phyloP scores from a whole-genome alignment of 2,113 vertebrate species.

The Steatornis caripensis region DNA sequence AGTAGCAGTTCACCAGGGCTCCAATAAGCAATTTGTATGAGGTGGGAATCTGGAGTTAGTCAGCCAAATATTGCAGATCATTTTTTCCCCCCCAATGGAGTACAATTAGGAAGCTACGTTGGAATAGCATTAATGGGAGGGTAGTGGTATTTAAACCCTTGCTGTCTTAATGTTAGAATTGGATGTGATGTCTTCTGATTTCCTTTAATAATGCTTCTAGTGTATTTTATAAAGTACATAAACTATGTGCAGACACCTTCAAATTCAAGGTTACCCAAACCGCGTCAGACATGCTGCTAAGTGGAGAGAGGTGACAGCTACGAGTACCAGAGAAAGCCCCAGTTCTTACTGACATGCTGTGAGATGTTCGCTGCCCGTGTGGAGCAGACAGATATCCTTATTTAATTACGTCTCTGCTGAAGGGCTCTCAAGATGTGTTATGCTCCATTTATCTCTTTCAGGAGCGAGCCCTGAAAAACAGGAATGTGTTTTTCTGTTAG shows the following conservation, averaged over 20 bases:
- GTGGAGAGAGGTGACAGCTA: not conserved
- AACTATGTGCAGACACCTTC: not conserved
- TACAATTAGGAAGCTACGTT: not conserved
- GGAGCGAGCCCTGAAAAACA: not conserved
- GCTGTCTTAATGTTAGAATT: not conserved
- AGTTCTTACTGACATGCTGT: fast-evolving
- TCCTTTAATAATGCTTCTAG: not conserved
- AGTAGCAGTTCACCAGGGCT: not conserved
- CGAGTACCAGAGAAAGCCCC: fast-evolving
- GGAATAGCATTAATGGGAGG: not conserved
- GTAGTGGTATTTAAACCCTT: not conserved
- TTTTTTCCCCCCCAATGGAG: not conserved
- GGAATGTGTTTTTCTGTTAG: not conserved
- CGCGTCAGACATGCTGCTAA: not conserved
- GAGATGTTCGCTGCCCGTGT: fast-evolving
- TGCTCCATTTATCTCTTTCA: not conserved
- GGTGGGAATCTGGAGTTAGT: not conserved
- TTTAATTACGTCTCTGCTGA: not conserved
- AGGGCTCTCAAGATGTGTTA: not conserved
- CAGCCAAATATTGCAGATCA: not conserved
- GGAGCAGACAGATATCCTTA: not conserved
- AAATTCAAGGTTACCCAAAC: not conserved
- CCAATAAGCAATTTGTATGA: not conserved
- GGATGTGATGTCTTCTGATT: not conserved
- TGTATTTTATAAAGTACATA: not conserved